These are phyloP conservation scores for Psittacara wagleri DNA, from an alignment of 2,113 vertebrate genomes.

Conservation along the genomic window DNA sequence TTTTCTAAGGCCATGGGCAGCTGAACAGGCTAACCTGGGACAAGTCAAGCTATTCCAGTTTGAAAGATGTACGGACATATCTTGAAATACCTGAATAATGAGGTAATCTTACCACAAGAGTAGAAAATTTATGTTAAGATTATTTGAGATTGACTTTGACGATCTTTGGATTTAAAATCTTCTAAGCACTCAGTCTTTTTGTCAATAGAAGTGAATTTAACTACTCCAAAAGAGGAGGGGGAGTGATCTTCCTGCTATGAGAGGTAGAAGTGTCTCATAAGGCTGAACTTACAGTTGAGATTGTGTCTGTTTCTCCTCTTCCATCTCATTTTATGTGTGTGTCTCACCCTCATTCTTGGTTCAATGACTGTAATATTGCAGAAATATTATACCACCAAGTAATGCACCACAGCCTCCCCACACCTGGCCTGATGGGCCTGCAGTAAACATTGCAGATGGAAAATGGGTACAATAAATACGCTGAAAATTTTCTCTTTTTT, in stretches of 20 bases:
- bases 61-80: not conserved
- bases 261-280: not conserved
- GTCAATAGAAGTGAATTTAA: not conserved
- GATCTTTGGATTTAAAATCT: not conserved
- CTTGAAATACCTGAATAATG: conserved; percentile 40
- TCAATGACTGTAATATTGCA: not conserved
- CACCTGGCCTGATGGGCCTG: not conserved
- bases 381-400: not conserved
- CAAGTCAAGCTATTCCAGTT: not conserved
- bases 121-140: conserved; percentile 56
- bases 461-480: not conserved
- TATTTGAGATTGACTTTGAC: conserved; percentile 28
- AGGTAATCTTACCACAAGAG: not conserved
- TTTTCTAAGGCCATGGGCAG: not conserved
- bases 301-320: not conserved
- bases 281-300: not conserved
- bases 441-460: not conserved
- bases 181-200: not conserved
- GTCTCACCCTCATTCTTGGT: not conserved
- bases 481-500: not conserved
- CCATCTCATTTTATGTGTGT: not conserved
- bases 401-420: not conserved
- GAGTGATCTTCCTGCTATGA: not conserved
- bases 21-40: not conserved
- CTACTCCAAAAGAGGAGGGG: not conserved